phyloP scores from a whole-genome alignment of 2,797 vertebrate genomes.

The Jordanella pulchra region DNA sequence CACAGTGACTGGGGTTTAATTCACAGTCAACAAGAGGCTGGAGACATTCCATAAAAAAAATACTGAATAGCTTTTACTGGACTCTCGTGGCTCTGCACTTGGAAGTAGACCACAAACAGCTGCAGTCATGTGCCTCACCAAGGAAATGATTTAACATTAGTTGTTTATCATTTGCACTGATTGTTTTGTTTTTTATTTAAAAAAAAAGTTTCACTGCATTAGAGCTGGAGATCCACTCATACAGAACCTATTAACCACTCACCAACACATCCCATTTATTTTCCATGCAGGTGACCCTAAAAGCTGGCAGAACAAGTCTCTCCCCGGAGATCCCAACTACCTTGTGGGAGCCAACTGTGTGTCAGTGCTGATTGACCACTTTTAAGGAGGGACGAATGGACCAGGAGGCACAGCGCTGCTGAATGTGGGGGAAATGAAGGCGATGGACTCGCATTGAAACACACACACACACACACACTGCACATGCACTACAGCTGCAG shows the following conservation, averaged over 20 bases:
- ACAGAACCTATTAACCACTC: constrained; percentile 28
- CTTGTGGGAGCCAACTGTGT: constrained; percentile 99
- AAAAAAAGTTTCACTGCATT: not conserved
- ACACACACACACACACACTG: constrained; percentile 15
- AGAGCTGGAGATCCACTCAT: not conserved
- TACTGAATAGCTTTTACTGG: constrained; percentile 40
- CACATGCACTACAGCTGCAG: constrained; percentile 35
- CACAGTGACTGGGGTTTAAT: constrained; percentile 45
- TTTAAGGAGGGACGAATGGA: constrained; percentile 80
- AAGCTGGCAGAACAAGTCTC: constrained; percentile 99
- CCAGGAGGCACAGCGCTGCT: constrained; percentile 75
- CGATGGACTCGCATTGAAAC: constrained; percentile 34
- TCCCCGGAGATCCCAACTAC: constrained; percentile 98
- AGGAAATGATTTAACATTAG: too few species aligned
- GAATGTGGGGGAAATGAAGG: constrained; percentile 79
- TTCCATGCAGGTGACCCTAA: constrained; percentile 91
- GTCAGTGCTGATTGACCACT: constrained; percentile 98
- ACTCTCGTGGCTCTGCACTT: constrained; percentile 7
- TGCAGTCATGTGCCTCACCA: constrained; percentile 1
- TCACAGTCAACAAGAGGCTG: constrained; percentile 44
- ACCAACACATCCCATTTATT: constrained; percentile 26
- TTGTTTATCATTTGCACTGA: not conserved
- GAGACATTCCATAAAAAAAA: constrained; percentile 52
- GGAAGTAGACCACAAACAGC: constrained; percentile 26
- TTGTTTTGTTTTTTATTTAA: not conserved